Conservation (phyloP, 2,113 vertebrate species). For the Egretta garzetta region DNA sequence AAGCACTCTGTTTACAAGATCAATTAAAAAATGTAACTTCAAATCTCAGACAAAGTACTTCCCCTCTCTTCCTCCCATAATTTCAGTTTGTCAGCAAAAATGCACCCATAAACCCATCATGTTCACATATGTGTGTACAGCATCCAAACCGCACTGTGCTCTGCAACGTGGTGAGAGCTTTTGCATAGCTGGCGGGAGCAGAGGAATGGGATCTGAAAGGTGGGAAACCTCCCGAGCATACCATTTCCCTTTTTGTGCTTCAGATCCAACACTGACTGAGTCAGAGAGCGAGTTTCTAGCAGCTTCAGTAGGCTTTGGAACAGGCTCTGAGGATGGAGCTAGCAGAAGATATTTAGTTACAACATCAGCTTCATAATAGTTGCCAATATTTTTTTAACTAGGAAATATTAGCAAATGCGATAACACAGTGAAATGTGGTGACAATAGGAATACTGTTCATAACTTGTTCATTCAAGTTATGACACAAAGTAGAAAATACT, state of each 20-base stretch:
- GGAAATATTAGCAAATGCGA: conserved; percentile 67
- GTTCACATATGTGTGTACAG: conserved; percentile 2
- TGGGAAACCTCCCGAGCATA: neutral
- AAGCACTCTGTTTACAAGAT: neutral
- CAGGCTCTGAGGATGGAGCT: neutral
- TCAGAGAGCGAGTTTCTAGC: neutral
- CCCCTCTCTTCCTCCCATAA: neutral
- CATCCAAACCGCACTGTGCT: conserved; percentile 29
- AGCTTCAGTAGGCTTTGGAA: neutral
- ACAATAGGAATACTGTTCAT: conserved; percentile 66
- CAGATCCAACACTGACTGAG: neutral
- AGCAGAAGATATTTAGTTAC: conserved; percentile 19
- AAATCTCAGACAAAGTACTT: conserved; percentile 10
- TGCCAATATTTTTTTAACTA: conserved; percentile 57
- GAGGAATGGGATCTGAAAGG: conserved; percentile 20
- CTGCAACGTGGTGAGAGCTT: neutral
- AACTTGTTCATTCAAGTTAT: conserved; percentile 76
- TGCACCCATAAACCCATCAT: conserved; percentile 11
- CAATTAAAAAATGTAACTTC: neutral
- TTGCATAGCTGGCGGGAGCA: neutral
- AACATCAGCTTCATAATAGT: neutral
- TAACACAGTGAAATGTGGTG: conserved; percentile 64
- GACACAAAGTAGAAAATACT: conserved; percentile 69
- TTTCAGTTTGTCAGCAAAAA: conserved; percentile 61
- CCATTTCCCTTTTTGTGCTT: neutral